Evolutionary conservation across 1,140 invertebrate species (phyloP), one percentile per base, ranked within the genome.

Genomic region (Pentalonia nigronervosa): DNA sequence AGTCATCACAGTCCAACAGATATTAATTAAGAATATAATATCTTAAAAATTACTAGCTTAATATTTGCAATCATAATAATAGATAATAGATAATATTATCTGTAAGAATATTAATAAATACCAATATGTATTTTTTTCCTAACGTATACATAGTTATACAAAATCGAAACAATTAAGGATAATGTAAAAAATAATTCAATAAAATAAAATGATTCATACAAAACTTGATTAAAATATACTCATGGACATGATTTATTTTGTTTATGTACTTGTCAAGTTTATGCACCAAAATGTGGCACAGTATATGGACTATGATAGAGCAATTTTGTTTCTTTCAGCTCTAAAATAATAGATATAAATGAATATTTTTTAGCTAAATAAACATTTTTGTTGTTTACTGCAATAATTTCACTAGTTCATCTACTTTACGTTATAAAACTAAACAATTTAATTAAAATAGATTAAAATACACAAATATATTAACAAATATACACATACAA

Each of bases 1-100:
- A 87, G 17, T 56, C 88, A 89, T 89, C 88, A 89, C 88, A 89
- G 88, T 89, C 88, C 36, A 89, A 89, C 23, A 53, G 50, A 50
- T 34, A 88, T 53, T 88, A 47, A 47, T 48, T 48, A 50, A 87
- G 84, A 48, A 48, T 4, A 76, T n/a, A n/a, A 76, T 76, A 76
- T 47, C 84, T 56, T 41, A 89, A 89, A 1, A 56, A 56, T 41
- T 53, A 89, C 53, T 89, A 56, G 41, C 45, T 89, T 89, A 89
- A 25, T 50, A 89, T 34, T 56, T 89, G n/a, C 50, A 50, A 56
- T 36, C 56, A 88, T 89, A 53, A 53, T 50, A 36, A 56, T 60
- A 60, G 30, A n/a, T 76, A 67, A 67, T 67, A 89, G 48, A 50
- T 50, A 20, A 53, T 89, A 89, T 36, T 36, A 53, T 53, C n/a